Evolutionary conservation across 30 jellyfish, hydroid and myxozoan species (phyloP), one percentile per base, ranked within the genome.

Genomic region (Turritopsis rubra): DNA sequence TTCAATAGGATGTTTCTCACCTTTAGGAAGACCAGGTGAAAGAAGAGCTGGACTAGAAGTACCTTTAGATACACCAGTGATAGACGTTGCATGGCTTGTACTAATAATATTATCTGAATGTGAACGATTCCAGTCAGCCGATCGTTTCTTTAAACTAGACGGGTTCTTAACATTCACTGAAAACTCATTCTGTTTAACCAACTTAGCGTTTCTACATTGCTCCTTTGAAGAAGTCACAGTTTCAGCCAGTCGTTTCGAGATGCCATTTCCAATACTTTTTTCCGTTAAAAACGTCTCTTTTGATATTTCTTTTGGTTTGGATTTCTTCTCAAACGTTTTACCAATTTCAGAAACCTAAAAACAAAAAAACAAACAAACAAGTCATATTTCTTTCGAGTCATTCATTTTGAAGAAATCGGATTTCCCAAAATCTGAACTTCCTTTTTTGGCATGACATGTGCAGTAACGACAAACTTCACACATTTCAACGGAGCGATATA

Each of bases 321-420:
- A 5, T 68, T 68, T 1, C 9, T n/a, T 27, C 77, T 68, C 77
- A 27, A 68, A 68, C 30, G 9, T 68, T 60, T 60, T 60, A 60
- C 73, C 73, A 60, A 60, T 60, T 68, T 68, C 77, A 68, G 77
- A 68, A 68, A 68, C 77, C 77, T 68, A 68, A 68, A 7, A 68
- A 41, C 60, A 41, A 41, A 41, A 41, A 13, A 41, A 41, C 13
- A 41, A n/a, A n/a, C n/a, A n/a, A n/a, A n/a, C n/a, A n/a, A n/a
- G n/a, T n/a, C n/a, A n/a, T n/a, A n/a, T n/a, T n/a, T n/a, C n/a
- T n/a, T n/a, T n/a, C n/a, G n/a, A n/a, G n/a, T n/a, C n/a, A n/a
- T n/a, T n/a, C n/a, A n/a, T n/a, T n/a, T n/a, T n/a, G n/a, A n/a
- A n/a, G n/a, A n/a, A n/a, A n/a, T n/a, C n/a, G n/a, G n/a, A n/a